These are phyloP conservation scores for Tethya wilhelma DNA, from an alignment of 37 sponge, comb jelly and placozoan genomes.

Conservation along the genomic window DNA sequence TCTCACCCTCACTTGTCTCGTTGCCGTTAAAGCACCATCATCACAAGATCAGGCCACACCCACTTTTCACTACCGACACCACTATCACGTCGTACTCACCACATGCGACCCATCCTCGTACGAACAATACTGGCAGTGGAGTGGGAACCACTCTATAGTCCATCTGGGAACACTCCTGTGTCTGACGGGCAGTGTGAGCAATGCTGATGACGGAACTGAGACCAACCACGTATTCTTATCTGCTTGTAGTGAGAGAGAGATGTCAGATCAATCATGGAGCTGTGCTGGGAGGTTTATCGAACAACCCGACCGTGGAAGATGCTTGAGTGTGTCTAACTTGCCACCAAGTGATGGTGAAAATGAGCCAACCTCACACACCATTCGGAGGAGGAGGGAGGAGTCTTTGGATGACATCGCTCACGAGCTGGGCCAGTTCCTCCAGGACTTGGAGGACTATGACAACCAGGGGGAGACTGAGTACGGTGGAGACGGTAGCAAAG, in stretches of 20 bases:
- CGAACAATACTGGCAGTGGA: conserved; percentile 50
- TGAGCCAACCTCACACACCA: background rate
- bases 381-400: background rate
- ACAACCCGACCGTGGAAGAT: conserved; percentile 16
- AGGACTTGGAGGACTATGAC: background rate
- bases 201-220: background rate
- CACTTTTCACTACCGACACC: background rate
- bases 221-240: too few species aligned
- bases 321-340: background rate
- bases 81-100: background rate
- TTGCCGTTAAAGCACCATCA: background rate
- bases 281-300: conserved; percentile 25
- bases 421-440: background rate
- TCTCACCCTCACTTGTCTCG: background rate
- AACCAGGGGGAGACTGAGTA: background rate
- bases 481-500: background rate
- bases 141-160: conserved; percentile 2
- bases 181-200: background rate
- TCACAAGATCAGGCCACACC: background rate
- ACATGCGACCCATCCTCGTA: background rate
- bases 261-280: conserved; percentile 36
- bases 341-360: background rate
- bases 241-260: too few species aligned
- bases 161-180: conserved; percentile 22
- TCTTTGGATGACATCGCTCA: background rate